phyloP scores from a whole-genome alignment of 2,797 vertebrate genomes.

The Sandelia bainsii region DNA sequence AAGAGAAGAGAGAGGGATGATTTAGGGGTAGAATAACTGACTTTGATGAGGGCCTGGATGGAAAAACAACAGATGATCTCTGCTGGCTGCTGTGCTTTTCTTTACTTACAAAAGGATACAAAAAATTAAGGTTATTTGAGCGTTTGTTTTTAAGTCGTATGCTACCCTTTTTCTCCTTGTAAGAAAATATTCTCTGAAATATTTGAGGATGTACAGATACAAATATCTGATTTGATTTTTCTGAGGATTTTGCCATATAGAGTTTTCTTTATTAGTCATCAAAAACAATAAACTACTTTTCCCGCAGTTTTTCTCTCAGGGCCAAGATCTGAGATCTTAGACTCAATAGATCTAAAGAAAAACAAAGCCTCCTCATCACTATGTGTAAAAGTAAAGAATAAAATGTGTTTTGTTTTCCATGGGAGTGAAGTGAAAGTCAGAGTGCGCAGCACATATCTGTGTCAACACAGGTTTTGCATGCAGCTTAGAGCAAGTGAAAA shows the following conservation, averaged over 20 bases:
- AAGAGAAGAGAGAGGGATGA: conserved; percentile 51
- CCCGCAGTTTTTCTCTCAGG: conserved; percentile 31
- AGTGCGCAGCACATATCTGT: conserved; percentile 17
- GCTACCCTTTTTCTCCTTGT: conserved; percentile 17
- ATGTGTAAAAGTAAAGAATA: conserved; percentile 38
- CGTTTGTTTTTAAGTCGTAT: conserved; percentile 38
- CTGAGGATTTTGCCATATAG: conserved; percentile 35
- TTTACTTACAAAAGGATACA: conserved; percentile 33
- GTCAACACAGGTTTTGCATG: conserved; percentile 33
- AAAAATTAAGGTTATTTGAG: conserved; percentile 17
- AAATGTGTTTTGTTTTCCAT: background rate
- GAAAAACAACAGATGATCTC: conserved; percentile 47
- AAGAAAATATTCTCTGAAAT: conserved; percentile 31
- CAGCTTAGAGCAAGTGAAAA: conserved; percentile 9
- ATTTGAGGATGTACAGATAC: conserved; percentile 52
- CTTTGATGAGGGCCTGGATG: conserved; percentile 43
- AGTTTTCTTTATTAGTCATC: conserved; percentile 37
- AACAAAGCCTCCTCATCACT: conserved; percentile 49
- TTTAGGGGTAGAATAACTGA: conserved; percentile 58
- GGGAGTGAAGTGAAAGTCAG: conserved; percentile 21
- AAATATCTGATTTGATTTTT: conserved; percentile 20
- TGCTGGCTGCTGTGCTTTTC: conserved; percentile 25
- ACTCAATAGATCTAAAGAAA: conserved; percentile 33
- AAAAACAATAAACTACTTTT: conserved; percentile 40
- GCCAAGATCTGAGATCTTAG: conserved; percentile 49